phyloP scores from a whole-genome alignment of 2,113 vertebrate genomes.

The Campylomormyrus numenius region DNA sequence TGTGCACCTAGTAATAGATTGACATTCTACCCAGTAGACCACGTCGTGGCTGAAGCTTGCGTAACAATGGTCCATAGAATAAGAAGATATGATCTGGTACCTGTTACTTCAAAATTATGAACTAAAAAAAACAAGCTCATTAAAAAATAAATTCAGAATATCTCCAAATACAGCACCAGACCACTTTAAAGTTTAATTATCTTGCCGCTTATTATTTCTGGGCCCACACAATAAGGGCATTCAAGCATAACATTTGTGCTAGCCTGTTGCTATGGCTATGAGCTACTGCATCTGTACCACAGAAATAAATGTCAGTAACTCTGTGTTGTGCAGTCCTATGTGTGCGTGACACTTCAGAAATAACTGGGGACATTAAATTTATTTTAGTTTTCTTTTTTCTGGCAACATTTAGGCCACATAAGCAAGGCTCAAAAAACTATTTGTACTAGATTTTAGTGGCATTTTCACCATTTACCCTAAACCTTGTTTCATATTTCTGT shows the following conservation, averaged over 20 bases:
- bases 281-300: not conserved
- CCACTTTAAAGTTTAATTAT: constrained; percentile 17
- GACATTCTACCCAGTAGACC: not conserved
- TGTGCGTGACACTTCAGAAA: not conserved
- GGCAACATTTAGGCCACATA: not conserved
- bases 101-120: not conserved
- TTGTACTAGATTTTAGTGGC: not conserved
- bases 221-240: not conserved
- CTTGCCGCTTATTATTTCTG: not conserved
- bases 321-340: not conserved
- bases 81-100: not conserved
- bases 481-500: not conserved
- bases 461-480: not conserved
- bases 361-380: not conserved
- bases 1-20: not conserved
- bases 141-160: not conserved
- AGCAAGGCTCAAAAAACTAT: not conserved
- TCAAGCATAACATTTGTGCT: not conserved
- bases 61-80: not conserved
- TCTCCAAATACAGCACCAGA: not conserved
- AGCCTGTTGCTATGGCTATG: not conserved
- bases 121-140: not conserved
- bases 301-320: not conserved
- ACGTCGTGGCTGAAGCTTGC: not conserved
- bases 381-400: not conserved